A percentile compares a stretch with the other conserved stretches of the same genome.
phyloP scores from a whole-genome alignment of 2,113 vertebrate genomes.

The Clarias macrocephalus region DNA sequence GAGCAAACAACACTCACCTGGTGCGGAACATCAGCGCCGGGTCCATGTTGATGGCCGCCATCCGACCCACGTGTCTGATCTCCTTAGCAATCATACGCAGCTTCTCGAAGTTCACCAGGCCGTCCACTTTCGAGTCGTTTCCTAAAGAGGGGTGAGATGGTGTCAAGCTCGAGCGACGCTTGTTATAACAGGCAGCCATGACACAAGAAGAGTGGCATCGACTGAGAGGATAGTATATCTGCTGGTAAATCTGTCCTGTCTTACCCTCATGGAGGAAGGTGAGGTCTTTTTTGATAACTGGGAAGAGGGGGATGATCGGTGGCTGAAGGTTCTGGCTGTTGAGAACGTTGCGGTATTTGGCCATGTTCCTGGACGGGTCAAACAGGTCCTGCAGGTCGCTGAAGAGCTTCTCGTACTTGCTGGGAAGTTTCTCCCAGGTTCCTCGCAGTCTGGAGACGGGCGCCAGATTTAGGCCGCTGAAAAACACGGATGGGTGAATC shows the following conservation, averaged over 20 bases:
- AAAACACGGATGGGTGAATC: slow-evolving; percentile 6
- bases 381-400: slow-evolving; percentile 98
- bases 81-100: slow-evolving; percentile 99
- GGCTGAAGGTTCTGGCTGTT: slow-evolving; percentile 97
- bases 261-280: slow-evolving; percentile 98
- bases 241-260: not conserved
- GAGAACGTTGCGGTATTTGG: slow-evolving; percentile 96
- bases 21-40: slow-evolving; percentile 97
- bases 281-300: slow-evolving; percentile 98
- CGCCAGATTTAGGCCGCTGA: slow-evolving; percentile 91
- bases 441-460: slow-evolving; percentile 93
- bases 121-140: slow-evolving; percentile 97
- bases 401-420: slow-evolving; percentile 97
- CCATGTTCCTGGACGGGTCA: slow-evolving; percentile 98
- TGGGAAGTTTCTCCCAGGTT: slow-evolving; percentile 97
- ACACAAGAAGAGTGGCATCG: not conserved
- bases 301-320: slow-evolving; percentile 95
- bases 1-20: slow-evolving; percentile 70
- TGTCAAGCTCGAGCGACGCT: not conserved
- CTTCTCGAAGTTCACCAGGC: slow-evolving; percentile 98
- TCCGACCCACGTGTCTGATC: slow-evolving; percentile 94
- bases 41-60: slow-evolving; percentile 98
- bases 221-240: not conserved
- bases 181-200: not conserved
- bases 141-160: slow-evolving; percentile 65